These are phyloP conservation scores for Parotia lawesii DNA, from an alignment of 2,113 vertebrate genomes.

Conservation along the genomic window DNA sequence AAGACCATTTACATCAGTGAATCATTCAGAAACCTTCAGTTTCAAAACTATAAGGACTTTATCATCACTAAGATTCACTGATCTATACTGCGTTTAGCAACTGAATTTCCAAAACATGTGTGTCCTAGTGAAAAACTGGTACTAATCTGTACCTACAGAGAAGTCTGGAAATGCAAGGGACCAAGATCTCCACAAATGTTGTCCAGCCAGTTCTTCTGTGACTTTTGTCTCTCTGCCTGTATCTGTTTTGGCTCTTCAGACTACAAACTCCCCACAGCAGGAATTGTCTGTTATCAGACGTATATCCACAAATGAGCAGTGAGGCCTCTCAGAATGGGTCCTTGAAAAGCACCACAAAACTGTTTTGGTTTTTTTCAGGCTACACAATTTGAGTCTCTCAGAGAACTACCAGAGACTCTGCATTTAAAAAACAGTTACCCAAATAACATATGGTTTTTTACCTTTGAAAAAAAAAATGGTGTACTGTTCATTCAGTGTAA, in stretches of 20 bases:
- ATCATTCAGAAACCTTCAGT: not conserved
- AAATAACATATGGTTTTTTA: not conserved
- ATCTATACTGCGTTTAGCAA: not conserved
- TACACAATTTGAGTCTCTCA: not conserved
- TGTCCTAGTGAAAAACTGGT: not conserved
- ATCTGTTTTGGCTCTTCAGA: not conserved
- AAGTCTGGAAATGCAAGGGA: not conserved
- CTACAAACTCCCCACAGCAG: not conserved
- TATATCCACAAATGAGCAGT: not conserved
- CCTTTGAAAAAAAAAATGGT: not conserved
- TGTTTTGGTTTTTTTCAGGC: not conserved
- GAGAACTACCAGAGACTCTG: accelerated
- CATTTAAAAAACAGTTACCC: not conserved
- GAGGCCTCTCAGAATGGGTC: not conserved
- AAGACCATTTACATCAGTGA: not conserved
- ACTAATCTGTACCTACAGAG: not conserved
- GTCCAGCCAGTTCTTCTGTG: not conserved
- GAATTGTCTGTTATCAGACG: not conserved
- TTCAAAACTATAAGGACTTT: not conserved
- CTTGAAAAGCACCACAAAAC: not conserved
- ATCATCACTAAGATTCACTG: not conserved
- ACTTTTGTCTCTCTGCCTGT: not conserved
- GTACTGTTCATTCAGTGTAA: not conserved
- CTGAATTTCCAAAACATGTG: not conserved
- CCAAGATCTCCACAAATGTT: not conserved